A percentile compares a stretch with the other conserved stretches of the same genome.
Evolutionary conservation across 1,140 invertebrate species (phyloP).

Genomic region (Anastatus disparis): DNA sequence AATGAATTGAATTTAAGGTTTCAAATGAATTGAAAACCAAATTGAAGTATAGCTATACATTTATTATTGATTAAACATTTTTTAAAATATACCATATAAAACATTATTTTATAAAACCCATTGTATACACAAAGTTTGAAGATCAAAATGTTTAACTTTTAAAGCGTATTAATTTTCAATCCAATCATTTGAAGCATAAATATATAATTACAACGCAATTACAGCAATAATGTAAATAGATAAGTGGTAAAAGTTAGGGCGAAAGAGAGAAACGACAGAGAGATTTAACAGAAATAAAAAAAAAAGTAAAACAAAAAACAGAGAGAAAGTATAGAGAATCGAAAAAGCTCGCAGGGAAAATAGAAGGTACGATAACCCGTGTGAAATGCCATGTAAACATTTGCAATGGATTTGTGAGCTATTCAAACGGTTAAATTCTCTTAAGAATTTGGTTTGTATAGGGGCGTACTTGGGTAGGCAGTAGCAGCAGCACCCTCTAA

Average conservation of each 20-base stretch:
- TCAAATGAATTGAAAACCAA: too few relatives aligned
- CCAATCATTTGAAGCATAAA: too few relatives aligned
- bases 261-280: slow-evolving; percentile 31
- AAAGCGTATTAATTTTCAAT: too few relatives aligned
- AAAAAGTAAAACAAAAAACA: slow-evolving; percentile 34
- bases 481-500: slow-evolving; percentile 43
- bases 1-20: too few relatives aligned
- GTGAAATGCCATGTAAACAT: slow-evolving; percentile 67
- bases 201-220: slow-evolving; percentile 4
- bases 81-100: too few relatives aligned
- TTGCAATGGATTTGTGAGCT: slow-evolving; percentile 68
- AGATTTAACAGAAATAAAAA: neutral
- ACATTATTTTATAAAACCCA: too few relatives aligned
- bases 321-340: too few relatives aligned
- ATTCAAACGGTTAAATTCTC: slow-evolving; percentile 70
- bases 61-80: too few relatives aligned
- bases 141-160: too few relatives aligned
- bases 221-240: slow-evolving; percentile 4
- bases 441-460: slow-evolving; percentile 68
- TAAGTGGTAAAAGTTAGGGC: neutral
- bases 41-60: too few relatives aligned
- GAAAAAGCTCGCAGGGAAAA: slow-evolving; percentile 27
- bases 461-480: slow-evolving; percentile 58
- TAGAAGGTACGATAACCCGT: slow-evolving; percentile 52
- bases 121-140: too few relatives aligned